Base-by-base conservation (phyloP, 1,140 invertebrate species). In the Macrosteles quadrilineatus region DNA sequence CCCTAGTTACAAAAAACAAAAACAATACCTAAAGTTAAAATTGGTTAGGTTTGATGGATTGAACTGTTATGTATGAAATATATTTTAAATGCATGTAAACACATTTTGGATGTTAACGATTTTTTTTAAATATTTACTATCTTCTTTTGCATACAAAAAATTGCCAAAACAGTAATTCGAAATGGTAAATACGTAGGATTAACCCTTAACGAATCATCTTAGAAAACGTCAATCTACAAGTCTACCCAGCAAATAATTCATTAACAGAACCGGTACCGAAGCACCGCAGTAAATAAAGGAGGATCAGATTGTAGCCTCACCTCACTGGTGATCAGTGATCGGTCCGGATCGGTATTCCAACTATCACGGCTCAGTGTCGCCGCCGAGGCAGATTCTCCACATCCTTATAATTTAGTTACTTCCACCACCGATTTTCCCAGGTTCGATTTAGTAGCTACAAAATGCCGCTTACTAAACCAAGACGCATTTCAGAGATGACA, bases 361-460 rank as follows among this genome's bases (percentile, higher is more conserved):
- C 47, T 50, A 50, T 50, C 47, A 19, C 47, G 6, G n/a, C n/a
- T n/a, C n/a, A 36, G 32, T 14, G 32, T 36, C 32, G 4, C 32
- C 32, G 32, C 32, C 32, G 32, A 4, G 3, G 47, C 47, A n/a
- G 47, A 50, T 50, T 50, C 47, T 21, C n/a, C 47, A 19, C 47
- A 50, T 50, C 47, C 47, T 50, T 50, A 50, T 50, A 50, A 50
- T 50, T 50, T 50, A 50, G 47, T 50, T 50, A 50, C 47, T 50
- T 21, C n/a, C 47, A 17, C 2, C 14, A 17, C 14, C 47, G 47
- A 17, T 4, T 50, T 50, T 50, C 47, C 47, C 47, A 50, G 47
- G 47, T 17, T 19, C 47, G 47, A 50, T 50, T 50, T 50, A 50
- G 47, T 19, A 21, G 47, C 47, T 50, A 4, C 47, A n/a, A 50